Base-by-base conservation (phyloP, 2,888 invertebrate genomes). In the Chrysodeixis includens region DNA sequence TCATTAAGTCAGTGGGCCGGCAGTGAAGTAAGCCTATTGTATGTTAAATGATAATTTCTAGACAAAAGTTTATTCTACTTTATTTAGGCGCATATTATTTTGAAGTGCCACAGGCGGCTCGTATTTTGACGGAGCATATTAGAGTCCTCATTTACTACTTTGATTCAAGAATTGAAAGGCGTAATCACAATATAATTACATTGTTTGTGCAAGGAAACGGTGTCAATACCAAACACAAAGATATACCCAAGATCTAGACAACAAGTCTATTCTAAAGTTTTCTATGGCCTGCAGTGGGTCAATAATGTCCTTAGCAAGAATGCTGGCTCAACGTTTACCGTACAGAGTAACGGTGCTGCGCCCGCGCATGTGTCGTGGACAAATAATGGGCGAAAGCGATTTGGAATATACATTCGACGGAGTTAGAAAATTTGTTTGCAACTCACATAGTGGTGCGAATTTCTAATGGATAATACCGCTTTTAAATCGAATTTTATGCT, bases 291-390 rank as follows among this genome's bases (percentile, higher is more conserved):
- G 18, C 51, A 70, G 70, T 72, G 22, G 79, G 81, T 81, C 71
- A 76, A 69, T 60, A 62, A 67, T 67, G 62, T 74, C 79, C 69
- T 74, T 53, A 53, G 72, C 80, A 81, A 71, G 79, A 81, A 55
- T 76, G 79, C 60, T 81, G 71, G 72, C 57, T 56, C 52, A 32
- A 26, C 12, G 55, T 66, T 76, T 83, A 85, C 86, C 76, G 86
- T 87, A 83, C 69, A 66, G 69, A 46, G 57, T 87, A 87, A 87
- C 87, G 87, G 87, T 81, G 44, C 22, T 10, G 52, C 61, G 74
- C 54, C 56, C 30, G 62, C 54, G 59, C 56, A 65, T 40, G 57
- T 12, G 12, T 20, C 9, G 20, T 49, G 44, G 57, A 54, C 66
- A 63, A 12, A 30, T 55, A 56, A 61, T 49, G 56, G 59, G 71